Evolutionary conservation across 2,113 vertebrate genomes (phyloP), one percentile per base, ranked within the genome.

Genomic region (Hippocampus zosterae): DNA sequence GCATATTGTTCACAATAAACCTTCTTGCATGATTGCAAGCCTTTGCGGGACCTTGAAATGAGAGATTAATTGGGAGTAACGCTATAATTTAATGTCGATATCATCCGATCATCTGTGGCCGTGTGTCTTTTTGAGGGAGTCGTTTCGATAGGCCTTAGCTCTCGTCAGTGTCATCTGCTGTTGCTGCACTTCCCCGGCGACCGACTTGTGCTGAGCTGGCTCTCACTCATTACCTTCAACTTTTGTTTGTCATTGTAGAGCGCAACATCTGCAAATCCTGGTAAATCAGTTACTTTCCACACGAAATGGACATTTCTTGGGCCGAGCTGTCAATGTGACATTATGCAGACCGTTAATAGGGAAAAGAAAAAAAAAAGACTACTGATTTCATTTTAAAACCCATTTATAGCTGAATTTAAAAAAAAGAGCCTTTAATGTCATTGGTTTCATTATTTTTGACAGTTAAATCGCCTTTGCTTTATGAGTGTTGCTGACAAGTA

Each of bases 361-460:
- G 3, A 37, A 37, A 37, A 37, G 0, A 33, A 42, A 44, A 66
- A 66, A 70, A 70, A 70, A 33, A 57, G 61, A 50, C 18, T 19
- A 18, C 3, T 48, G 55, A 53, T 42, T 44, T 33, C 29, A 23
- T 53, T 29, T 68, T 44, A 27, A 5, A 18, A 37, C 41, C 40
- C 66, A 46, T 68, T 61, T 67, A 62, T 46, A 59, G n/a, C 71
- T 71, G 21, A 15, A 42, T 42, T 42, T 1, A 52, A 25, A 55
- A 25, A 53, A 40, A 66, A 64, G 73, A 37, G 18, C n/a, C 41
- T 25, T 68, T 7, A 25, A 21, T 10, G 44, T 0, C 16, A 19
- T 46, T n/a, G 19, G 4, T 41, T 79, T 78, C 13, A 83, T 81
- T 77, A 67, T 50, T 76, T 77, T 62, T 71, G 75, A 77, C 81